Evolutionary conservation across 1,140 invertebrate species (phyloP).

Genomic region (Drosophila ogumai): DNA sequence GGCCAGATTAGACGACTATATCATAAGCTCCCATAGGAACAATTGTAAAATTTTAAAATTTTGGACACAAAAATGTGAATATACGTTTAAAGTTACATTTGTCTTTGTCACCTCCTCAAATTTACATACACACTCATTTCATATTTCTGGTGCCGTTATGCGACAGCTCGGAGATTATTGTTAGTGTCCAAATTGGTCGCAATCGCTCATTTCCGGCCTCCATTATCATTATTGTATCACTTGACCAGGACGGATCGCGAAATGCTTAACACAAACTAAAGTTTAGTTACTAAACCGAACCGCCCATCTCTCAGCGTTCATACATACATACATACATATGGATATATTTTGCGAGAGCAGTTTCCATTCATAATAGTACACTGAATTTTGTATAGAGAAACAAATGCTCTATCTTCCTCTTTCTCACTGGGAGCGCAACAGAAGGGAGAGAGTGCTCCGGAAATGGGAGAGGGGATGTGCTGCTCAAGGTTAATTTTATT

Average conservation of each 20-base stretch:
- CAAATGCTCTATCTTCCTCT: slow-evolving; percentile 1
- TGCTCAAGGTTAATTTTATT: slow-evolving; percentile 74
- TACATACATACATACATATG: not conserved
- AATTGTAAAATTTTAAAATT: no score
- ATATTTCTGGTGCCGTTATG: slow-evolving; percentile 30
- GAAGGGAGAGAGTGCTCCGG: slow-evolving; percentile 2
- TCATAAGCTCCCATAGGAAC: no score
- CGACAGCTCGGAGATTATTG: slow-evolving; percentile 41
- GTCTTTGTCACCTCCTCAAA: not conserved
- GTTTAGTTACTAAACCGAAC: not conserved
- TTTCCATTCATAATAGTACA: slow-evolving; percentile 2
- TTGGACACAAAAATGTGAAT: no score
- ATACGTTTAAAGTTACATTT: no score
- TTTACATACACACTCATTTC: not conserved
- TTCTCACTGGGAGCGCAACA: slow-evolving; percentile 20
- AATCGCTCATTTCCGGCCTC: slow-evolving; percentile 67
- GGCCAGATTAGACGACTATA: no score
- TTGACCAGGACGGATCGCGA: slow-evolving; percentile 9
- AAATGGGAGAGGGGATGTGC: slow-evolving; percentile 8
- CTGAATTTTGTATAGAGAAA: slow-evolving; percentile 2
- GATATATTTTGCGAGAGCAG: not conserved
- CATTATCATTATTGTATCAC: slow-evolving; percentile 33
- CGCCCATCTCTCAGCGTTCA: slow-evolving; percentile 10
- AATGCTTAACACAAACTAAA: not conserved
- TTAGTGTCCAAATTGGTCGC: slow-evolving; percentile 47